Evolutionary conservation across 2,797 vertebrate genomes (phyloP).

Genomic region (Phyllotis vaccarum): DNA sequence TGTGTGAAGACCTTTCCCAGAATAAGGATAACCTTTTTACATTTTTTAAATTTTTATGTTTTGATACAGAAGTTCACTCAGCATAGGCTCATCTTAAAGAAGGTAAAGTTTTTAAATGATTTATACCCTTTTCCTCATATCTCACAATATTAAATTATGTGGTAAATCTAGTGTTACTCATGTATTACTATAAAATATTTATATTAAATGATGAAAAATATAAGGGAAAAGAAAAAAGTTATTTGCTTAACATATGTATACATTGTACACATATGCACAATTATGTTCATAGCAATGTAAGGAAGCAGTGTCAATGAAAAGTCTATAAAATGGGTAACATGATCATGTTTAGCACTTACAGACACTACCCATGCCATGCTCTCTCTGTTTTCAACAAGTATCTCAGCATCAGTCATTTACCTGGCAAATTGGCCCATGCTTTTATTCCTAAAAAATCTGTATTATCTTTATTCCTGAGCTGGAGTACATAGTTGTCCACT

Average conservation of each 20-base stretch:
- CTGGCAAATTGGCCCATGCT: background rate
- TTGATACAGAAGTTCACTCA: background rate
- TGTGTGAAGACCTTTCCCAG: background rate
- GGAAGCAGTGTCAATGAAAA: background rate
- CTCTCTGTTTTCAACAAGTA: background rate
- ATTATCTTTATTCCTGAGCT: background rate
- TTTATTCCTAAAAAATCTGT: background rate
- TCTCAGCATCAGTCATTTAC: background rate
- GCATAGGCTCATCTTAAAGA: background rate
- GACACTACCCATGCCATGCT: rapidly evolving
- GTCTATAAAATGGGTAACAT: background rate
- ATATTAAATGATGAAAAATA: background rate
- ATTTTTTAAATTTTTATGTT: background rate
- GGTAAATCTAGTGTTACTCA: background rate
- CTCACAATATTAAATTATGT: background rate
- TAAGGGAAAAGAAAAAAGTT: background rate
- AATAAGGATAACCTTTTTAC: background rate
- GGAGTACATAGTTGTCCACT: background rate
- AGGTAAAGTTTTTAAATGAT: background rate
- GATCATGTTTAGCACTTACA: background rate
- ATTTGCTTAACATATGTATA: background rate
- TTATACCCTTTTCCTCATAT: background rate
- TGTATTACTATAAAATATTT: background rate
- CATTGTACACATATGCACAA: too few species aligned
- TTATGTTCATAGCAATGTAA: background rate